Conservation (phyloP, 2,797 vertebrate genomes). For the Rhinatrema bivittatum region DNA sequence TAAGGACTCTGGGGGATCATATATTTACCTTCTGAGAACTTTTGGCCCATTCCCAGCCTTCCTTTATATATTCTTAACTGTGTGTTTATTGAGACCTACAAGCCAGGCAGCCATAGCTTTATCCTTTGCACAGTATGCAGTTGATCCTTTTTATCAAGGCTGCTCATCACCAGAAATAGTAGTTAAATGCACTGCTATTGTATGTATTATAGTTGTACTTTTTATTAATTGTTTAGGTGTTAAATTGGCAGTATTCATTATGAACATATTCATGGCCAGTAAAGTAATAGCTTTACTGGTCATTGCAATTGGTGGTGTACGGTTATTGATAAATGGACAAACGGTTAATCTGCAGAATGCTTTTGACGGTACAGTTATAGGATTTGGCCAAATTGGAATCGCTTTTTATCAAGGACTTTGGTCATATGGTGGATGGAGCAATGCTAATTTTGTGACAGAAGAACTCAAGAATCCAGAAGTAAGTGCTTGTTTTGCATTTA, state of each 20-base stretch:
- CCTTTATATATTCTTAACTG: constrained; percentile 63
- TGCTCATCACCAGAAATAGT: constrained; percentile 52
- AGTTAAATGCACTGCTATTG: constrained; percentile 56
- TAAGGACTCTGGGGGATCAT: constrained; percentile 78
- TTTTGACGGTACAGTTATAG: constrained; percentile 63
- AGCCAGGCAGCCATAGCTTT: constrained; percentile 63
- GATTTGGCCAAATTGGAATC: constrained; percentile 56
- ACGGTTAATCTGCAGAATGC: constrained; percentile 55
- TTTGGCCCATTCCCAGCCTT: constrained; percentile 73
- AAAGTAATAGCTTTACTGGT: constrained; percentile 66
- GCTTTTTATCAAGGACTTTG: constrained; percentile 86
- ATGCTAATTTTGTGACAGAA: constrained; percentile 74
- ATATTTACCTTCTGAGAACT: constrained; percentile 74
- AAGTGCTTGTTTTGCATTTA: too few species aligned
- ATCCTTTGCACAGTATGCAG: constrained; percentile 67
- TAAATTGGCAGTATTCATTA: constrained; percentile 56
- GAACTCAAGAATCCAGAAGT: constrained; percentile 78
- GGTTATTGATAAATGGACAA: constrained; percentile 51
- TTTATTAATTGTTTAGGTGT: constrained; percentile 73
- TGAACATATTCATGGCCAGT: constrained; percentile 62
- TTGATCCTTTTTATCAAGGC: constrained; percentile 66
- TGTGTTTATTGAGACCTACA: constrained; percentile 70
- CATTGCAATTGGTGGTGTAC: constrained; percentile 61
- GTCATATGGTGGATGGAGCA: constrained; percentile 85
- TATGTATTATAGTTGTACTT: constrained; percentile 59